Conservation (phyloP, 1,140 invertebrate species). For the Sipha flava region DNA sequence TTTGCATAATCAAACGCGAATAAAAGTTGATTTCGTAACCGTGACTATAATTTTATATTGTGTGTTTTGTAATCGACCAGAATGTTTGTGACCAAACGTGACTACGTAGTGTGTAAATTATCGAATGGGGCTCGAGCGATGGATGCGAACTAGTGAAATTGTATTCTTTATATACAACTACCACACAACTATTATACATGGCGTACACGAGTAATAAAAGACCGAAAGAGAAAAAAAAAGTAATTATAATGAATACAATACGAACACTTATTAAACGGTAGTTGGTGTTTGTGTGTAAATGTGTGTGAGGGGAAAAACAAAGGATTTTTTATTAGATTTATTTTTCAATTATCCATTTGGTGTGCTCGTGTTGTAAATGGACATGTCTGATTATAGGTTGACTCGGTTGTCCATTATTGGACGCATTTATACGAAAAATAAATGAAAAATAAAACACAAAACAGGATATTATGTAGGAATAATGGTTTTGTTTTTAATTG, state of each 20-base stretch:
- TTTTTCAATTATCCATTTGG: background rate
- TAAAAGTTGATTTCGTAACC: background rate
- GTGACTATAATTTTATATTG: background rate
- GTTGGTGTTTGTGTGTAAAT: background rate
- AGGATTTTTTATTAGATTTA: background rate
- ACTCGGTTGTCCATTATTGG: background rate
- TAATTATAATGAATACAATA: background rate
- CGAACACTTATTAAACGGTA: background rate
- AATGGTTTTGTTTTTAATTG: background rate
- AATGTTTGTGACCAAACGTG: background rate
- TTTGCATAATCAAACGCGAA: background rate
- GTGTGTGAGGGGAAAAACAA: background rate
- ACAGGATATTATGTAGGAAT: background rate
- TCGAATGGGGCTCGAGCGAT: background rate
- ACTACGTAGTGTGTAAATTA: no score
- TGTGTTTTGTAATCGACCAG: background rate
- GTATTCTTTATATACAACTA: no score
- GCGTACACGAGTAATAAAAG: no score
- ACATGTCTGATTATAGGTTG: background rate
- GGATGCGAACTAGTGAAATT: no score
- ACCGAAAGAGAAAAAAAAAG: background rate
- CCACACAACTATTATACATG: no score
- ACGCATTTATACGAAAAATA: background rate
- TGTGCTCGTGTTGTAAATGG: background rate
- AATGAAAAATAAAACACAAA: background rate